These are phyloP conservation scores for Phalacrocorax carbo DNA, from an alignment of 2,113 vertebrate genomes.

Conservation along the genomic window DNA sequence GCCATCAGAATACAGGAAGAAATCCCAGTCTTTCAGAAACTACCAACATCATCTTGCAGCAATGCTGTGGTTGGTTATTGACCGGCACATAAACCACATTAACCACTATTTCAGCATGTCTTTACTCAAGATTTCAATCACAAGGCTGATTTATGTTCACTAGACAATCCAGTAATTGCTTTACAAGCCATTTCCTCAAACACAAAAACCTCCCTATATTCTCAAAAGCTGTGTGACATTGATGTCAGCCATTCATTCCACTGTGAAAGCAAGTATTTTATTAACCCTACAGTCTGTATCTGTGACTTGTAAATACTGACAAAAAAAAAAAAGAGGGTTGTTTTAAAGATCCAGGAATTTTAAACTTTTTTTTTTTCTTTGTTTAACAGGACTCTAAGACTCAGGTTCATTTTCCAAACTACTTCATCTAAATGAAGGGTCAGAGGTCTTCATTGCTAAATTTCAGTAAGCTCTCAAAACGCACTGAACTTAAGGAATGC, in stretches of 20 bases:
- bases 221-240: background rate
- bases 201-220: background rate
- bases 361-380: background rate
- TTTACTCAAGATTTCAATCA: background rate
- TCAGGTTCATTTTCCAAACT: background rate
- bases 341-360: background rate
- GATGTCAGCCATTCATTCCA: background rate
- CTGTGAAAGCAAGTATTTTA: background rate
- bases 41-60: background rate
- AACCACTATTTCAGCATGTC: background rate
- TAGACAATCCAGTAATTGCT: background rate
- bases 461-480: background rate
- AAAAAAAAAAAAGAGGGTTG: background rate
- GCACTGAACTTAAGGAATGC: background rate
- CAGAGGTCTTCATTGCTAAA: background rate
- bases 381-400: background rate
- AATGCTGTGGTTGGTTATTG: fast-evolving
- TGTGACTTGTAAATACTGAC: background rate
- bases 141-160: background rate
- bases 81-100: background rate
- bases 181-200: background rate
- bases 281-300: background rate
- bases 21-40: background rate
- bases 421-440: background rate
- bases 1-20: background rate